Evolutionary conservation across 2,888 invertebrate genomes (phyloP).

Genomic region (Hypsopygia costalis): DNA sequence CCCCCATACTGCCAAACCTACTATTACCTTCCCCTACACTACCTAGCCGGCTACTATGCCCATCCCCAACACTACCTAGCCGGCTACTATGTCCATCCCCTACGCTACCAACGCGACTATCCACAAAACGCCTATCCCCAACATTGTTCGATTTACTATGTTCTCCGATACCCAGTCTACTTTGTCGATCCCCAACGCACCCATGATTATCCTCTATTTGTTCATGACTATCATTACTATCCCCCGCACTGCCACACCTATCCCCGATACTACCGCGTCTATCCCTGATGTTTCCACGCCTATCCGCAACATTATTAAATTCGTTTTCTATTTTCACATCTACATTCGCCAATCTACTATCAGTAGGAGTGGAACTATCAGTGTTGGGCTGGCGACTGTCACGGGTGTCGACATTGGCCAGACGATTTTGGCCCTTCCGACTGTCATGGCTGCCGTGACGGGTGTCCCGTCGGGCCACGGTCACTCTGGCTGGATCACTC

Average conservation of each 20-base stretch:
- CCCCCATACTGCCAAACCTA: slow-evolving; percentile 22
- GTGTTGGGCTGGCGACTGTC: too few species aligned
- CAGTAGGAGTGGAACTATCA: not conserved
- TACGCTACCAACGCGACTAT: not conserved
- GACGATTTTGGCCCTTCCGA: not conserved
- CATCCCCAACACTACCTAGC: not conserved
- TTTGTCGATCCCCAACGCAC: not conserved
- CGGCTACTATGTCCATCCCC: not conserved
- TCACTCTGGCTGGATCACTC: not conserved
- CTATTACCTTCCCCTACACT: slow-evolving; percentile 2
- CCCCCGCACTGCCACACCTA: slow-evolving; percentile 1
- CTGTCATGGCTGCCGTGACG: slow-evolving; percentile 15
- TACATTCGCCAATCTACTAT: not conserved
- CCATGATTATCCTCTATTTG: not conserved
- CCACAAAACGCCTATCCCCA: not conserved
- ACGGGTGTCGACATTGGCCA: too few species aligned
- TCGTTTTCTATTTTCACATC: too few species aligned
- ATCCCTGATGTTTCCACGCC: not conserved
- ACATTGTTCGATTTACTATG: not conserved
- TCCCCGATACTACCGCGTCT: not conserved
- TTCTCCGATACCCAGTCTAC: not conserved
- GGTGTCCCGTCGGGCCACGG: slow-evolving; percentile 4
- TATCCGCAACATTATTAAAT: not conserved
- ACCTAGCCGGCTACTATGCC: not conserved
- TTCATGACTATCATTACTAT: not conserved